Conservation (phyloP, 64 coral and sea anemone genomes). For the Porites australiensis region DNA sequence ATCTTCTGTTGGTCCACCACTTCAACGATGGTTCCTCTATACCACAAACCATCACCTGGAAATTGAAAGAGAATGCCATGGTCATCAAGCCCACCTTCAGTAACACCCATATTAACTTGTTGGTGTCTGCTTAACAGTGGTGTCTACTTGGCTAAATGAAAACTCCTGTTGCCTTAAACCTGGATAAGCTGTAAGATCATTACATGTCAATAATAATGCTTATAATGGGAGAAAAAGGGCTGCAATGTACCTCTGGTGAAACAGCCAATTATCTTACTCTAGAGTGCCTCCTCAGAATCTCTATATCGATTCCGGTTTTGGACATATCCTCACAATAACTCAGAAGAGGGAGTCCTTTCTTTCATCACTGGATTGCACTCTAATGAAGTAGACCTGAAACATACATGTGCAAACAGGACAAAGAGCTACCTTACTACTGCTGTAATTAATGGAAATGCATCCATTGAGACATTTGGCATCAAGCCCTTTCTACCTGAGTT, state of each 20-base stretch:
- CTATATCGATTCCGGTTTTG: slow-evolving; percentile 77
- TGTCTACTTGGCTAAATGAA: no score
- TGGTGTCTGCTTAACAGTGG: no score
- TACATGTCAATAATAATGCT: no score
- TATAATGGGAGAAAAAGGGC: no score
- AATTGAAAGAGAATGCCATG: neutral
- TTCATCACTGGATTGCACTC: slow-evolving; percentile 66
- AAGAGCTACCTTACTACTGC: no score
- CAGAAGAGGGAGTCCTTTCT: slow-evolving; percentile 90
- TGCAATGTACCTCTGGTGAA: neutral
- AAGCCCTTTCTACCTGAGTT: no score
- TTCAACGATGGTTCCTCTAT: slow-evolving; percentile 65
- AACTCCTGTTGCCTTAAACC: no score
- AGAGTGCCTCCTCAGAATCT: slow-evolving; percentile 17
- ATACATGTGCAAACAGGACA: no score
- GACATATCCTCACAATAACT: slow-evolving; percentile 75
- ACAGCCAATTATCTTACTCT: neutral
- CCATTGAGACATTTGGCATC: no score
- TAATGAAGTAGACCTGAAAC: neutral
- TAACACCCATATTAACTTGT: no score
- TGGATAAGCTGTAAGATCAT: no score
- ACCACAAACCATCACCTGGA: slow-evolving; percentile 86
- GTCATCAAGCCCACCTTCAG: neutral
- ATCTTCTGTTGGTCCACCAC: slow-evolving; percentile 39
- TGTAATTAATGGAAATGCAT: no score